Conservation (phyloP, 2,113 vertebrate genomes). For the Grallaria varia region DNA sequence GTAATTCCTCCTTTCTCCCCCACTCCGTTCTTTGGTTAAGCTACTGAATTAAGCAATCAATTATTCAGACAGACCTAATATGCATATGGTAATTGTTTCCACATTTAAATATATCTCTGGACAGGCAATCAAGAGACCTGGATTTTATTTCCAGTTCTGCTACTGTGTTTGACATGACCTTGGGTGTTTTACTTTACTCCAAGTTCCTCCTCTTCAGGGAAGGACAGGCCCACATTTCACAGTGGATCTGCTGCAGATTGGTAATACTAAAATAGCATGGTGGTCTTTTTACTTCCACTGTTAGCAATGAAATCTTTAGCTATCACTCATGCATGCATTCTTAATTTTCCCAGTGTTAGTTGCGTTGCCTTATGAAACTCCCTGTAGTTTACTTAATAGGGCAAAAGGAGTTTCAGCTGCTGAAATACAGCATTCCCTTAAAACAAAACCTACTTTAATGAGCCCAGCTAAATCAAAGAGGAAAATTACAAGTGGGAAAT, state of each 20-base stretch:
- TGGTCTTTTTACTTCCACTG: background rate
- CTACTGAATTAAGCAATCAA: slow-evolving; percentile 30
- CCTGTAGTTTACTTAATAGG: slow-evolving; percentile 52
- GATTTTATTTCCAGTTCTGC: slow-evolving; percentile 35
- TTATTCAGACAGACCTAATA: slow-evolving; percentile 36
- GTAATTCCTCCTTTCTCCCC: background rate
- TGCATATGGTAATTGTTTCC: slow-evolving; percentile 53
- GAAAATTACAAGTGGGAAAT: background rate
- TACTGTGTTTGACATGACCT: background rate
- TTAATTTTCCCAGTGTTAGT: slow-evolving; percentile 5
- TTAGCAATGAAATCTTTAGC: slow-evolving; percentile 39
- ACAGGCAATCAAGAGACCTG: slow-evolving; percentile 33
- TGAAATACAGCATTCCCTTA: background rate
- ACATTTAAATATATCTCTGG: slow-evolving; percentile 32
- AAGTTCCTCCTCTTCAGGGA: background rate
- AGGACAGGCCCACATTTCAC: background rate
- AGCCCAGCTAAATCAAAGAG: slow-evolving; percentile 17
- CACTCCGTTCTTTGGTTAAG: background rate
- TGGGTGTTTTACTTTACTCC: background rate
- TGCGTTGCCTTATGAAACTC: slow-evolving; percentile 3
- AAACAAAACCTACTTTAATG: slow-evolving; percentile 31
- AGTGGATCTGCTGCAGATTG: background rate
- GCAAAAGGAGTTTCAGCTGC: slow-evolving; percentile 40
- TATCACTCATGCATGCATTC: slow-evolving; percentile 9
- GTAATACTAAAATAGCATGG: background rate